Evolutionary conservation across 2,888 invertebrate species (phyloP), one percentile per base, ranked within the genome.

Genomic region (Diarsia dahlii): DNA sequence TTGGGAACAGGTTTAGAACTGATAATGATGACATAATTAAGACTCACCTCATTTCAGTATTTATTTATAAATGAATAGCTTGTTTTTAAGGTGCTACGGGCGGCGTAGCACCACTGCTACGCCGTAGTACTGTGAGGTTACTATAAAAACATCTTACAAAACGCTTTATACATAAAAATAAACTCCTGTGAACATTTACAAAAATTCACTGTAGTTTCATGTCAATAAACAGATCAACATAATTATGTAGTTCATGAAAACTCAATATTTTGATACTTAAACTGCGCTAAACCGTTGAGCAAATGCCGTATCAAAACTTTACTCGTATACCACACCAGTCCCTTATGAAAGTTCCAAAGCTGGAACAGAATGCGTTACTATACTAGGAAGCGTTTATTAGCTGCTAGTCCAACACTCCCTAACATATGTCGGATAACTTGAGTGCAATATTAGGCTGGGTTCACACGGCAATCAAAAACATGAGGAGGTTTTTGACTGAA

Each of bases 371-470:
- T 70, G 39, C 39, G 63, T n/a, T 64, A 52, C 50, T 34, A 54
- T 68, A 58, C 52, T 39, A 62, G 52, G 65, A 76, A 80, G 34
- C 71, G 69, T 79, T 82, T 77, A 85, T 82, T 85, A 77, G 80
- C 76, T 78, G 58, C 75, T 74, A 45, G 58, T 63, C 46, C 39
- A 68, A 74, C 54, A 74, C 74, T 70, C 23, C 52, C 62, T 74
- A 67, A 76, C 76, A 15, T 84, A 52, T 58, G 56, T 62, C 52
- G 56, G 63, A 54, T 62, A 74, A 78, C 74, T 80, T 76, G 67
- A 80, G 74, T 66, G 77, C 73, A 78, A 71, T 77, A 62, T 68
- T 54, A 72, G 39, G 39, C 12, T 5, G 39, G 18, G 34, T 39
- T 62, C 20, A 62, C 20, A 39, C 13, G 13, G 10, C n/a, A 54